Conservation (phyloP, 1,140 invertebrate genomes). For the Tetramorium parvispinum region DNA sequence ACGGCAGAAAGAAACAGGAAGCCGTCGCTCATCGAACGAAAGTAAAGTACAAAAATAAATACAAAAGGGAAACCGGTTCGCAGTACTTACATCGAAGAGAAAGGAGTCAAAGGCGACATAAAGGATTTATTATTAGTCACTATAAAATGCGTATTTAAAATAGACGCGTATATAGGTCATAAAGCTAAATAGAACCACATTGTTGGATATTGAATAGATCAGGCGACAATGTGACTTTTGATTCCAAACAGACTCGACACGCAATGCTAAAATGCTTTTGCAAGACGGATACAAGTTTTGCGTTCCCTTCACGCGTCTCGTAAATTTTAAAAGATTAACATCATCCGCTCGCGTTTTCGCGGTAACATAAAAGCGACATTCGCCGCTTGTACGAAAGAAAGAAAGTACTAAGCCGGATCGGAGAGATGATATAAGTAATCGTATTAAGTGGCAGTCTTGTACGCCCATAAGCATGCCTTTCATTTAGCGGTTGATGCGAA, state of each 20-base stretch:
- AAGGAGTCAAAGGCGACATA: constrained; percentile 38
- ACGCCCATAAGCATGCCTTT: constrained; percentile 23
- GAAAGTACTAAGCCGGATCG: constrained; percentile 23
- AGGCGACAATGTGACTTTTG: neutral
- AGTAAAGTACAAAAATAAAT: constrained; percentile 55
- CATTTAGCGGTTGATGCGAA: constrained; percentile 22
- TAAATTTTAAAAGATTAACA: constrained; percentile 24
- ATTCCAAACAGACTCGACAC: neutral
- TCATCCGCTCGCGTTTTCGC: neutral
- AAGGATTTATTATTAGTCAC: constrained; percentile 67
- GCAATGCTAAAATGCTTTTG: neutral
- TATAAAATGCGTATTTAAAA: constrained; percentile 61
- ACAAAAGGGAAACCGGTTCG: constrained; percentile 40
- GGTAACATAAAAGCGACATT: neutral
- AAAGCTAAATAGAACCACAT: constrained; percentile 23
- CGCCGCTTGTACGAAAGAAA: constrained; percentile 6
- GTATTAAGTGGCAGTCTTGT: constrained; percentile 17
- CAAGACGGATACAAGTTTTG: neutral
- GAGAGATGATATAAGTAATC: constrained; percentile 27
- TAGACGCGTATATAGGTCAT: constrained; percentile 17
- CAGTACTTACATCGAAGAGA: constrained; percentile 7
- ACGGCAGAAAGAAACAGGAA: constrained; percentile 23
- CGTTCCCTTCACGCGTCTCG: neutral
- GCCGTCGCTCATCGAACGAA: constrained; percentile 49
- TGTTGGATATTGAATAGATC: neutral